Evolutionary conservation across 2,113 vertebrate genomes (phyloP).

Genomic region (Gymnocephalus cernua): DNA sequence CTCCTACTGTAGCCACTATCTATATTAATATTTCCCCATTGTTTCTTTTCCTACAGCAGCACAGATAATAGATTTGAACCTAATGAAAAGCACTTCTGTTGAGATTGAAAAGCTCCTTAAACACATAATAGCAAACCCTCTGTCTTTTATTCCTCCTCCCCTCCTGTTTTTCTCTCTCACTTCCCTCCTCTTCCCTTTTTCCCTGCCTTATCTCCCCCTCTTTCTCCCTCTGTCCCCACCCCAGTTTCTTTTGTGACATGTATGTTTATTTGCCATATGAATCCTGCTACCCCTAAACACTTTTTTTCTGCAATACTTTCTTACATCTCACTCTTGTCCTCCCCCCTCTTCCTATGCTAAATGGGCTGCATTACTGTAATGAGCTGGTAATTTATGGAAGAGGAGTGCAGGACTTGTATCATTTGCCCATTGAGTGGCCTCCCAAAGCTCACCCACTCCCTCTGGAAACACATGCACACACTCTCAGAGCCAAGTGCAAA

Average conservation of each 20-base stretch:
- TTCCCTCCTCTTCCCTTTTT: conserved; percentile 17
- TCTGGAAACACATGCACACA: conserved; percentile 39
- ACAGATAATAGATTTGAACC: conserved; percentile 75
- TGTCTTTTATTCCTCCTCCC: conserved; percentile 20
- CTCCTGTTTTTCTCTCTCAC: neutral
- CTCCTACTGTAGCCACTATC: conserved; percentile 64
- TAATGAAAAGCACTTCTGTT: conserved; percentile 77
- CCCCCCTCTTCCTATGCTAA: conserved; percentile 56
- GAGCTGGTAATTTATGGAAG: conserved; percentile 81
- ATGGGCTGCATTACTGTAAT: conserved; percentile 82
- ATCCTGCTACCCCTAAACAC: conserved; percentile 29
- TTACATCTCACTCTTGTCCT: conserved; percentile 18
- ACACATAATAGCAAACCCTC: conserved; percentile 60
- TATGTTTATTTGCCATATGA: conserved; percentile 14
- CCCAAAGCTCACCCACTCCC: conserved; percentile 38
- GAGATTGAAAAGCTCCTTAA: conserved; percentile 75
- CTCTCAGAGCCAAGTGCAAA: conserved; percentile 35
- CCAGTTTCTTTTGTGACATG: conserved; percentile 34
- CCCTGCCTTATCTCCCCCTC: neutral
- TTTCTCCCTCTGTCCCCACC: conserved; percentile 15
- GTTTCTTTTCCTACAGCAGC: conserved; percentile 63
- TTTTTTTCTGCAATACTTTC: conserved; percentile 28
- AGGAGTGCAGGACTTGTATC: conserved; percentile 70
- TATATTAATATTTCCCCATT: conserved; percentile 75
- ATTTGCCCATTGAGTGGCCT: conserved; percentile 72